phyloP scores from a whole-genome alignment of 2,888 invertebrate species.

The Nemoura dubitans region DNA sequence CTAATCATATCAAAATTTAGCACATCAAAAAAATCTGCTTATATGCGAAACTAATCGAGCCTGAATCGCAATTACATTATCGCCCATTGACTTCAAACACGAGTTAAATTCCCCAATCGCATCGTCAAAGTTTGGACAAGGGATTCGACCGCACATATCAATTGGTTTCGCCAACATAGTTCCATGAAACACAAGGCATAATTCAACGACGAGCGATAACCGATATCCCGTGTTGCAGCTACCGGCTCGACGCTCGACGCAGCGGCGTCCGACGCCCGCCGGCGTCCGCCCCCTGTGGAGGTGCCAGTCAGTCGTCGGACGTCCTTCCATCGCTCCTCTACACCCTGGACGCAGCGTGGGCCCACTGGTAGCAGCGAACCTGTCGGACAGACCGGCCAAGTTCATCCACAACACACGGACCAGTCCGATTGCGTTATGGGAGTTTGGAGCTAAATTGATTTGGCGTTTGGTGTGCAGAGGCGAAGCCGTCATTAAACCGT shows the following conservation, averaged over 20 bases:
- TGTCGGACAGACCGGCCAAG: not conserved
- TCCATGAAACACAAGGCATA: too few relatives aligned
- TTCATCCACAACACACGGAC: too few relatives aligned
- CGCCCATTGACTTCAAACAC: not conserved
- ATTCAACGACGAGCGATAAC: too few relatives aligned
- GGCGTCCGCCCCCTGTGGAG: not conserved
- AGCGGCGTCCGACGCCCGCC: not conserved
- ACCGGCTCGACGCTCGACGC: not conserved
- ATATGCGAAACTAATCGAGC: not conserved
- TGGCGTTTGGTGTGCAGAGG: too few relatives aligned
- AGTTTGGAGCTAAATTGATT: too few relatives aligned
- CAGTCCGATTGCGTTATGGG: too few relatives aligned
- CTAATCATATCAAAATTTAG: not conserved
- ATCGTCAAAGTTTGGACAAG: not conserved
- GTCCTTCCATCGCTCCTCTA: not conserved
- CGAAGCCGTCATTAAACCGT: too few relatives aligned
- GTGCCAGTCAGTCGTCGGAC: not conserved
- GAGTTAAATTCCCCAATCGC: not conserved
- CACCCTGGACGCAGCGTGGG: not conserved
- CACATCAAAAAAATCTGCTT: not conserved
- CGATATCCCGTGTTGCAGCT: not conserved
- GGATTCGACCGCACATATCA: not conserved
- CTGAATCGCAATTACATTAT: not conserved
- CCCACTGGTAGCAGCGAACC: not conserved
- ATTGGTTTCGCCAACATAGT: not conserved